Percentiles rank a stretch among this genome's conserved stretches.
phyloP scores from a whole-genome alignment of 2,113 vertebrate species.

The Microtus ochrogaster region DNA sequence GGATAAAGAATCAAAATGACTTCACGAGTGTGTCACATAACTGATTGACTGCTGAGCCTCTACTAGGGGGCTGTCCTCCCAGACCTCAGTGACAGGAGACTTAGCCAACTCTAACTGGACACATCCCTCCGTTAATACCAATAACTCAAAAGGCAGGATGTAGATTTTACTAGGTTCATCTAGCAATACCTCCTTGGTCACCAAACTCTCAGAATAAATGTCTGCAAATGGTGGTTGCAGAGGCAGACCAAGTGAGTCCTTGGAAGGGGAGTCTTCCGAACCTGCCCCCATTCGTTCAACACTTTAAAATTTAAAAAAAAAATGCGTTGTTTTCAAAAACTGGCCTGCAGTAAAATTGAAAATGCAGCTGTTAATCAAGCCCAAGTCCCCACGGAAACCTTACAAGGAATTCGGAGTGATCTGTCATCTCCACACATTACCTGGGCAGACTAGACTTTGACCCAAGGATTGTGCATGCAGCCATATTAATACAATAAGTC shows the following conservation, averaged over 20 bases:
- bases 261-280: conserved; percentile 36
- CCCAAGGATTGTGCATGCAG: neutral
- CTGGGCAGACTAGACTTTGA: conserved; percentile 14
- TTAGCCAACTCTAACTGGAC: neutral
- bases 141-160: conserved; percentile 49
- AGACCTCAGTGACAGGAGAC: conserved; percentile 17
- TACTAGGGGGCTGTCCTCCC: neutral
- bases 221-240: neutral
- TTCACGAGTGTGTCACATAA: neutral
- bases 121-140: conserved; percentile 33
- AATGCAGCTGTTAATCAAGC: conserved; percentile 69
- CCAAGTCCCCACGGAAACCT: conserved; percentile 57
- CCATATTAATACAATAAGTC: conserved; percentile 54
- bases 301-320: conserved; percentile 11
- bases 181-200: conserved; percentile 38
- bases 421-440: conserved; percentile 19
- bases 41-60: neutral
- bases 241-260: conserved; percentile 38
- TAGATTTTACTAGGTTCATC: conserved; percentile 31
- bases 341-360: conserved; percentile 56
- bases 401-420: conserved; percentile 41
- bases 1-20: neutral
- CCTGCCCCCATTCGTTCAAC: neutral
- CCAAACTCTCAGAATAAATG: conserved; percentile 54
- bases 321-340: conserved; percentile 60